Conservation (phyloP, 2,888 invertebrate species). For the Melinopterus prodromus region DNA sequence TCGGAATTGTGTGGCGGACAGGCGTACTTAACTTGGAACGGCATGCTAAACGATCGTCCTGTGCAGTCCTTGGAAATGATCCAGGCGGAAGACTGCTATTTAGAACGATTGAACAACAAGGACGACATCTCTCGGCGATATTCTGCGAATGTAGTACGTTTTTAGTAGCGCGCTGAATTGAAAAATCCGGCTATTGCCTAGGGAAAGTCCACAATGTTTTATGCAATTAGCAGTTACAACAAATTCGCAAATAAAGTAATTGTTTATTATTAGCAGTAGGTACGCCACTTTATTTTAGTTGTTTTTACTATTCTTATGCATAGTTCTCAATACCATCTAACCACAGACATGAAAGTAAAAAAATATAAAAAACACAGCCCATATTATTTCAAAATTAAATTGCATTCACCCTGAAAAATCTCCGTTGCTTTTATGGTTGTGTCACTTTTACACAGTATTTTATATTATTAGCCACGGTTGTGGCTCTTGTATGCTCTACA, state of each 20-base stretch:
- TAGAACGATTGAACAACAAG: conserved; percentile 4
- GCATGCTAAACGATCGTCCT: conserved; percentile 4
- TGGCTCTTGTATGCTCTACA: too few relatives aligned
- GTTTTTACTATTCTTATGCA: too few relatives aligned
- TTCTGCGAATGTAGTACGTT: background rate
- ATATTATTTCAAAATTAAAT: too few relatives aligned
- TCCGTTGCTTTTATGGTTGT: too few relatives aligned
- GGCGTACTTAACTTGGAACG: conserved; percentile 4
- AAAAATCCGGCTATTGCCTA: background rate
- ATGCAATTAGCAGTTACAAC: background rate
- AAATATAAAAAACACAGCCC: too few relatives aligned
- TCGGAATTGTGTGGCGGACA: conserved; percentile 4
- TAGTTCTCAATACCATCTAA: too few relatives aligned
- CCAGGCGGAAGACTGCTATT: background rate
- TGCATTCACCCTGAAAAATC: too few relatives aligned
- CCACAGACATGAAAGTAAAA: too few relatives aligned
- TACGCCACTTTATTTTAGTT: background rate
- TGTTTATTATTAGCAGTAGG: background rate
- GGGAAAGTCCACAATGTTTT: background rate
- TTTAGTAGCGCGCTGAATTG: background rate
- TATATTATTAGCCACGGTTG: too few relatives aligned
- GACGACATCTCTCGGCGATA: background rate
- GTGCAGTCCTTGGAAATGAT: background rate
- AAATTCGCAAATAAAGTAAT: background rate
- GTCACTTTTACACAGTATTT: too few relatives aligned